A percentile compares a stretch with the other conserved stretches of the same genome.
Conservation (phyloP, 2,113 vertebrate species). For the Raja brachyura region DNA sequence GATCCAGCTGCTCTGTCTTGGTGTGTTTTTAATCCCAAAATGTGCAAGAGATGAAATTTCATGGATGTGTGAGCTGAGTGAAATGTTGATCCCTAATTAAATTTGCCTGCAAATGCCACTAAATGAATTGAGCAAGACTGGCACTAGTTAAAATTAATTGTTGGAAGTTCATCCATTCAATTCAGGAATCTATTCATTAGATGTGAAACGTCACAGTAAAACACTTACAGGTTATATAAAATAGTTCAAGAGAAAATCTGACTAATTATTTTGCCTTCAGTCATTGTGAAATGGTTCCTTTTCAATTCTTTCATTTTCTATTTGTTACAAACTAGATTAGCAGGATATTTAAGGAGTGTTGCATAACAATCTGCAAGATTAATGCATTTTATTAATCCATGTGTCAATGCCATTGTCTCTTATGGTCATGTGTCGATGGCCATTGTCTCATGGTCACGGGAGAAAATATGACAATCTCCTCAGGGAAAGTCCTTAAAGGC, state of each 20-base stretch:
- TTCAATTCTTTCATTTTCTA: background rate
- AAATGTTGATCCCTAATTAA: background rate
- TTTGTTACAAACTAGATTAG: background rate
- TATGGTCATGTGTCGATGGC: conserved; percentile 7
- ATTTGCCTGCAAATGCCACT: background rate
- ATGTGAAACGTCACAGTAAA: background rate
- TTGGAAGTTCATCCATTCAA: background rate
- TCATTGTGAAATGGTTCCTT: background rate
- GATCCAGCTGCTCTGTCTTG: too few relatives aligned
- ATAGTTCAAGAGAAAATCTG: background rate
- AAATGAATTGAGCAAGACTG: background rate
- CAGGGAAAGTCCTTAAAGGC: background rate
- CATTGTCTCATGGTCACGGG: background rate
- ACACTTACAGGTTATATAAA: background rate
- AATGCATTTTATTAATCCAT: conserved; percentile 2
- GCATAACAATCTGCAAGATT: background rate
- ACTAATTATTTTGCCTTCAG: background rate
- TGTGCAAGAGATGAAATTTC: background rate
- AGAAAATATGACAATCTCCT: background rate
- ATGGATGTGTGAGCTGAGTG: background rate
- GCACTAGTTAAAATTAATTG: conserved; percentile 19
- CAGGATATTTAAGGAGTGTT: background rate
- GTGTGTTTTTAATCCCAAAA: background rate
- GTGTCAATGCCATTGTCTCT: background rate
- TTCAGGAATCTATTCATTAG: background rate